These are phyloP conservation scores for Cheilosia impressa DNA, from an alignment of 2,888 invertebrate species.

Conservation along the genomic window DNA sequence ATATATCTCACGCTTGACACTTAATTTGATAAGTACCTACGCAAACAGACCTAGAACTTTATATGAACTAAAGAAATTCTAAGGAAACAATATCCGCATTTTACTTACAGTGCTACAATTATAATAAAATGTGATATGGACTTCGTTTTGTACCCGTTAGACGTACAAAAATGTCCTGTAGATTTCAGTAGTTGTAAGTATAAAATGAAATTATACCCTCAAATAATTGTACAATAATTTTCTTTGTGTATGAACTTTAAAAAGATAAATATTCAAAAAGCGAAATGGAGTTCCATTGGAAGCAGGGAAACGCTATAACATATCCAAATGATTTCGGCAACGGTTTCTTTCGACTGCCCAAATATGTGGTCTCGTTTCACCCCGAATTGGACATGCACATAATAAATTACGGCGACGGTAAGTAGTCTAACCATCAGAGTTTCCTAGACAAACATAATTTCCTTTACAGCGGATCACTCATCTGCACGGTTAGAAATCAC, in stretches of 20 bases:
- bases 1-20: too few species aligned
- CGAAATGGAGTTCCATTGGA: conserved; percentile 87
- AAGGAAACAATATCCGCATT: conserved; percentile 9
- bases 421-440: conserved; percentile 9
- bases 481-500: conserved; percentile 86
- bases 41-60: too few species aligned
- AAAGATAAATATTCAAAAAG: conserved; percentile 86
- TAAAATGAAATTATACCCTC: background rate
- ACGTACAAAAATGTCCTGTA: conserved; percentile 87
- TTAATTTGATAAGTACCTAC: too few species aligned
- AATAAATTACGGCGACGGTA: conserved; percentile 87
- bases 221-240: background rate
- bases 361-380: conserved; percentile 87
- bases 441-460: background rate
- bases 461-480: conserved; percentile 85
- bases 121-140: conserved; percentile 88
- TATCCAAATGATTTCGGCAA: conserved; percentile 85
- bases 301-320: conserved; percentile 85
- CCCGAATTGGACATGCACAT: conserved; percentile 86
- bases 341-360: conserved; percentile 86
- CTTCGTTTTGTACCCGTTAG: conserved; percentile 87
- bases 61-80: background rate
- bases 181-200: conserved; percentile 88
- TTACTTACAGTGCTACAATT: conserved; percentile 85
- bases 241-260: background rate